Conservation (phyloP, 1,140 invertebrate species). For the Sitophilus oryzae region DNA sequence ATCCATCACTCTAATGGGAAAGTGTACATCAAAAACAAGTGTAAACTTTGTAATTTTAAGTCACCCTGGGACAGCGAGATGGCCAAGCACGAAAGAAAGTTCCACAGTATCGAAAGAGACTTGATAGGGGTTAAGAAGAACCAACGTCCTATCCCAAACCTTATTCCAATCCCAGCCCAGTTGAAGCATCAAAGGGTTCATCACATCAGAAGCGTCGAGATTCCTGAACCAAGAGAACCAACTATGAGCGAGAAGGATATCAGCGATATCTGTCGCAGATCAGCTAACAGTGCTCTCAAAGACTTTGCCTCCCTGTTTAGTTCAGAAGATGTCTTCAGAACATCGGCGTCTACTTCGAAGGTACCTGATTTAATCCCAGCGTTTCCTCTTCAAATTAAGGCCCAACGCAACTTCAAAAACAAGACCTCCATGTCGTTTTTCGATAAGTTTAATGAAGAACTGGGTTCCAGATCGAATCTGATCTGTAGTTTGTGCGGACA, state of each 20-base stretch:
- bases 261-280: slow-evolving; percentile 46
- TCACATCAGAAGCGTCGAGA: not conserved
- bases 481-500: slow-evolving; percentile 69
- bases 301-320: slow-evolving; percentile 48
- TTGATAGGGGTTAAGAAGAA: slow-evolving; percentile 48
- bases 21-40: slow-evolving; percentile 43
- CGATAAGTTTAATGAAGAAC: slow-evolving; percentile 69
- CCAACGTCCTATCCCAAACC: slow-evolving; percentile 60
- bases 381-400: slow-evolving; percentile 39
- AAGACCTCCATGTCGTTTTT: slow-evolving; percentile 60
- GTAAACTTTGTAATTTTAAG: slow-evolving; percentile 42
- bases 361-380: slow-evolving; percentile 32
- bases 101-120: slow-evolving; percentile 41
- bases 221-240: slow-evolving; percentile 24
- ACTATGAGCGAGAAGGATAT: slow-evolving; percentile 44
- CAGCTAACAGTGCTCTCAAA: slow-evolving; percentile 45
- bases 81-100: slow-evolving; percentile 50
- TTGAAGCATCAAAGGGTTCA: not conserved
- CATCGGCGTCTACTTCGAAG: slow-evolving; percentile 5
- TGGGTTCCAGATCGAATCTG: slow-evolving; percentile 51
- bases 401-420: slow-evolving; percentile 50
- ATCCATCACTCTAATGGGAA: slow-evolving; percentile 47
- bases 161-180: slow-evolving; percentile 56
- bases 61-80: slow-evolving; percentile 51
- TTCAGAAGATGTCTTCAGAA: slow-evolving; percentile 44